A percentile compares a stretch with the other conserved stretches of the same genome.
Evolutionary conservation across 2,113 vertebrate species (phyloP).

Genomic region (Marmota monax): DNA sequence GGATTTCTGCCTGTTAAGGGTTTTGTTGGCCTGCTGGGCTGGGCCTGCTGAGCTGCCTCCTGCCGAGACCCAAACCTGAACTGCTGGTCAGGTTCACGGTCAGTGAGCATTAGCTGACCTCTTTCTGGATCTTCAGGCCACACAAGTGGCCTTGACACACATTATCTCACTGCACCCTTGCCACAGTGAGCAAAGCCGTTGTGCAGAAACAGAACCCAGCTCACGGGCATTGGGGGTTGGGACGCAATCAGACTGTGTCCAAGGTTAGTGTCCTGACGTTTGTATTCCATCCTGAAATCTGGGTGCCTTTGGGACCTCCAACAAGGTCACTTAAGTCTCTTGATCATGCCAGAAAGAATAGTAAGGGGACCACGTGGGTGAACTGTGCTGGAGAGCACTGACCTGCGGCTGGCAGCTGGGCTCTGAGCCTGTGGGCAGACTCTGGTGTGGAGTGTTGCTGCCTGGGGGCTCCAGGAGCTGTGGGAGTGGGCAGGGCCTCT

Average conservation of each 20-base stretch:
- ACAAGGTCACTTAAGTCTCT: background rate
- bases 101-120: background rate
- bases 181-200: background rate
- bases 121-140: background rate
- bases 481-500: background rate
- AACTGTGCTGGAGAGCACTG: background rate
- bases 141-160: background rate
- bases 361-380: background rate
- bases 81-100: background rate
- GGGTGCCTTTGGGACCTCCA: background rate
- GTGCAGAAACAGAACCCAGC: background rate
- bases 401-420: background rate
- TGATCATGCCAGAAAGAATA: background rate
- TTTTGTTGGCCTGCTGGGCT: background rate
- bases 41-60: background rate
- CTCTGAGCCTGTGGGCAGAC: too few species aligned
- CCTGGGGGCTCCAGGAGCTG: background rate
- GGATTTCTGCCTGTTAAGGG: background rate
- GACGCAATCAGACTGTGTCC: background rate
- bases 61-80: background rate
- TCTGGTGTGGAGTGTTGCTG: background rate
- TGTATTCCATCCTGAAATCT: background rate
- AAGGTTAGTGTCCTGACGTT: background rate
- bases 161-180: background rate
- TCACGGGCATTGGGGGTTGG: background rate